Evolutionary conservation across 2,888 invertebrate species (phyloP).

Genomic region (Orthosia gothica): DNA sequence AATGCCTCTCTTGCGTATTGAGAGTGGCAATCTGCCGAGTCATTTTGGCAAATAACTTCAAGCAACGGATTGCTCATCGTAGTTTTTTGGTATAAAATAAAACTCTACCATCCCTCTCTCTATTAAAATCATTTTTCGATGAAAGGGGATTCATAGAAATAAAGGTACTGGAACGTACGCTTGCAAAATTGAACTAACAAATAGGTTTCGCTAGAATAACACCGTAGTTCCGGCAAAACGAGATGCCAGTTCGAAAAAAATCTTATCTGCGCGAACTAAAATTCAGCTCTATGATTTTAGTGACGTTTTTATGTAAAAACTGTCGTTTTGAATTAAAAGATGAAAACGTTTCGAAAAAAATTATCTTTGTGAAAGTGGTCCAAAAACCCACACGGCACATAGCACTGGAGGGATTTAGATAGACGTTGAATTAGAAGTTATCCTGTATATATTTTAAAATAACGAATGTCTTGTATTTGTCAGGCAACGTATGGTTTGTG

Average conservation of each 20-base stretch:
- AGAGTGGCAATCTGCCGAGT: not conserved
- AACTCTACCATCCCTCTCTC: not conserved
- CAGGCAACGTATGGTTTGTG: too few species aligned
- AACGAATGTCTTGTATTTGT: not conserved
- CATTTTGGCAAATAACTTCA: not conserved
- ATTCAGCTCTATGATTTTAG: not conserved
- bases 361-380: not conserved
- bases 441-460: not conserved
- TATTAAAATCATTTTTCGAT: not conserved
- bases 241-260: not conserved
- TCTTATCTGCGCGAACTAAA: too few species aligned
- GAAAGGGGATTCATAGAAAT: not conserved
- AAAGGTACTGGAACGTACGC: not conserved
- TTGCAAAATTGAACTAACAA: not conserved
- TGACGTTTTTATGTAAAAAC: not conserved
- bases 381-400: not conserved
- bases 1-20: not conserved
- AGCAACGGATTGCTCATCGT: not conserved
- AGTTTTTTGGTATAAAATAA: constrained; percentile 2
- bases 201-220: not conserved
- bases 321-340: not conserved
- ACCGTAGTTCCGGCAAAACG: not conserved
- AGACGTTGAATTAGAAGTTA: not conserved
- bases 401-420: not conserved
- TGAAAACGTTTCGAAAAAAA: not conserved